Conservation (phyloP, 2,113 vertebrate species). For the Neolamprologus devosi region DNA sequence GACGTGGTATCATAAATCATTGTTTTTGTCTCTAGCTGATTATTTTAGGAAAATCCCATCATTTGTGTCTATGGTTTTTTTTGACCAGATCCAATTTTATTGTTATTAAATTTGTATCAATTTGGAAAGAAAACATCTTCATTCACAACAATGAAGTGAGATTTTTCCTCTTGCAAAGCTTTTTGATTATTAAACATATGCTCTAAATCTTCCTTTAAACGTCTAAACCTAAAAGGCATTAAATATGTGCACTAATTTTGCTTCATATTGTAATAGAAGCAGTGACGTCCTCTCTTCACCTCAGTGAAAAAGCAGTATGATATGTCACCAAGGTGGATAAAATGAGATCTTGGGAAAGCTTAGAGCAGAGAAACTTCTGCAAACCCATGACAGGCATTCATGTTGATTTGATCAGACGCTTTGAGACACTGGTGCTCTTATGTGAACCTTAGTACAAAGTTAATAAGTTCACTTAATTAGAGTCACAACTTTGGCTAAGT, state of each 20-base stretch:
- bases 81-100: not conserved
- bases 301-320: not conserved
- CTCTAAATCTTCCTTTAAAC: not conserved
- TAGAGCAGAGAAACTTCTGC: not conserved
- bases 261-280: not conserved
- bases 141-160: not conserved
- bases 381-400: conserved; percentile 62
- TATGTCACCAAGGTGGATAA: not conserved
- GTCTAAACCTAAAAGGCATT: not conserved
- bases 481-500: conserved; percentile 63
- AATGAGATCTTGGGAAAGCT: not conserved
- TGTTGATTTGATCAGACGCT: conserved; percentile 52
- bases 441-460: conserved; percentile 4
- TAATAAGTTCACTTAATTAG: conserved; percentile 58
- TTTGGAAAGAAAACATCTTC: not conserved
- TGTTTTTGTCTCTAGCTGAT: not conserved
- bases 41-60: not conserved
- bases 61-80: not conserved
- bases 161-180: not conserved
- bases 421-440: conserved; percentile 40
- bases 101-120: not conserved
- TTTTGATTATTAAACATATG: not conserved
- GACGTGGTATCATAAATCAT: not conserved
- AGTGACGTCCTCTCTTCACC: not conserved
- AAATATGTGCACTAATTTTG: not conserved